phyloP scores from a whole-genome alignment of 1,140 invertebrate genomes.

The Drosophila pectinifera region DNA sequence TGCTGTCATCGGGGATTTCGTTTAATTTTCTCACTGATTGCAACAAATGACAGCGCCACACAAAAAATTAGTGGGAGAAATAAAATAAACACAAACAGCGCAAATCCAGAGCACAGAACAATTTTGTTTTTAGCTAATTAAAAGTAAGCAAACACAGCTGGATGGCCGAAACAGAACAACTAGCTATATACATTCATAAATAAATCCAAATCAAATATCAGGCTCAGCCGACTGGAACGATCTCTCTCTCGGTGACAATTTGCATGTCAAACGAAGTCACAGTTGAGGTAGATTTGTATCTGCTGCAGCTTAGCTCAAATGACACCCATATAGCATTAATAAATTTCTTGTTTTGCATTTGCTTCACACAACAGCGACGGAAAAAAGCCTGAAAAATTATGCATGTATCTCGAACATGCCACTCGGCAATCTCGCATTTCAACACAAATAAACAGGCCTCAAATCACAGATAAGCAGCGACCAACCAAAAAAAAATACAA shows the following conservation, averaged over 20 bases:
- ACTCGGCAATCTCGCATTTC: constrained; percentile 52
- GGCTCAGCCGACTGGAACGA: constrained; percentile 47
- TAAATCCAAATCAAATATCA: constrained; percentile 74
- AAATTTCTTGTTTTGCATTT: constrained; percentile 52
- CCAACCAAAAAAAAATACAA: constrained; percentile 23
- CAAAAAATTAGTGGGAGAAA: constrained; percentile 49
- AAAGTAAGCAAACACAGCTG: constrained; percentile 54
- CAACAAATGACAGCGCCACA: constrained; percentile 66
- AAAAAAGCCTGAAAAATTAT: constrained; percentile 45
- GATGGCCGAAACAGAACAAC: constrained; percentile 16
- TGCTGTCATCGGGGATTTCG: constrained; percentile 39
- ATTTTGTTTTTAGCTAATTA: constrained; percentile 67
- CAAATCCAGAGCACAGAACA: too few relatives aligned
- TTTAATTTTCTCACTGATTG: constrained; percentile 76
- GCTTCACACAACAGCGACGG: constrained; percentile 12
- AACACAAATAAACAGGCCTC: constrained; percentile 42
- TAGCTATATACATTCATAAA: constrained; percentile 28
- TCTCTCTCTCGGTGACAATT: constrained; percentile 45
- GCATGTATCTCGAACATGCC: constrained; percentile 59
- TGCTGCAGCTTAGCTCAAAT: constrained; percentile 56
- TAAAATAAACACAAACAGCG: constrained; percentile 34
- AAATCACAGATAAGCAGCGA: constrained; percentile 37
- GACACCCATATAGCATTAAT: constrained; percentile 60
- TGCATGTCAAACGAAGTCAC: constrained; percentile 72
- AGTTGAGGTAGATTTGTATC: constrained; percentile 54